Conservation (phyloP, 1,140 invertebrate genomes). For the Trigoniulus corallinus region DNA sequence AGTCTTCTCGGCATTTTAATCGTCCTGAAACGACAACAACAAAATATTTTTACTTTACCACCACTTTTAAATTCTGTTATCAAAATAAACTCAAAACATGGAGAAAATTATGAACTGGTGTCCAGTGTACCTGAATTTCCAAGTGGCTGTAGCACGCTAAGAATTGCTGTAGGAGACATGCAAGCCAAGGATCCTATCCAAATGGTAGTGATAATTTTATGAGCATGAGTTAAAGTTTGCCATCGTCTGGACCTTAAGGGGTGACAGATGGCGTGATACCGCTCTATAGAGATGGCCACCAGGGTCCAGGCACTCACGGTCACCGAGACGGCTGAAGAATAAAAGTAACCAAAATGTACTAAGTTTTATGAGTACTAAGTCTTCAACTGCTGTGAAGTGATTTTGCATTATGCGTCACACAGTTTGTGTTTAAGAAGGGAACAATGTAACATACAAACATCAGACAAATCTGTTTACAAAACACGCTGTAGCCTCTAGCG, state of each 20-base stretch:
- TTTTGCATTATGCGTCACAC: too few species aligned
- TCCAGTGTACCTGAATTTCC: constrained; percentile 34
- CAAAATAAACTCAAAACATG: too few species aligned
- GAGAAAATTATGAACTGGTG: too few species aligned
- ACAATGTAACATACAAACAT: too few species aligned
- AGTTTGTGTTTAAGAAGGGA: too few species aligned
- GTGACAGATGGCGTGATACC: constrained; percentile 81
- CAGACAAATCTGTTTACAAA: too few species aligned
- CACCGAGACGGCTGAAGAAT: constrained; percentile 54
- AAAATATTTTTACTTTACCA: too few species aligned
- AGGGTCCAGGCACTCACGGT: constrained; percentile 74
- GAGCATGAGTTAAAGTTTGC: constrained; percentile 81
- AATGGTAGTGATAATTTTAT: constrained; percentile 62
- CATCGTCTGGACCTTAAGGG: constrained; percentile 65
- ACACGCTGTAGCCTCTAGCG: too few species aligned
- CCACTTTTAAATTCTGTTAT: too few species aligned
- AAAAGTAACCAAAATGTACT: too few species aligned
- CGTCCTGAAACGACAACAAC: neutral
- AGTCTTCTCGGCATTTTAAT: constrained; percentile 51
- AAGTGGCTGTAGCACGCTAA: constrained; percentile 42
- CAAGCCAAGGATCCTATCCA: constrained; percentile 50
- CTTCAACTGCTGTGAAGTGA: too few species aligned
- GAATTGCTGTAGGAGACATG: constrained; percentile 50
- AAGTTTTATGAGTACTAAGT: too few species aligned
- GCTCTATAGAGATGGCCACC: constrained; percentile 72